Conservation (phyloP, 2,888 invertebrate genomes). For the Melanostoma mellinum region DNA sequence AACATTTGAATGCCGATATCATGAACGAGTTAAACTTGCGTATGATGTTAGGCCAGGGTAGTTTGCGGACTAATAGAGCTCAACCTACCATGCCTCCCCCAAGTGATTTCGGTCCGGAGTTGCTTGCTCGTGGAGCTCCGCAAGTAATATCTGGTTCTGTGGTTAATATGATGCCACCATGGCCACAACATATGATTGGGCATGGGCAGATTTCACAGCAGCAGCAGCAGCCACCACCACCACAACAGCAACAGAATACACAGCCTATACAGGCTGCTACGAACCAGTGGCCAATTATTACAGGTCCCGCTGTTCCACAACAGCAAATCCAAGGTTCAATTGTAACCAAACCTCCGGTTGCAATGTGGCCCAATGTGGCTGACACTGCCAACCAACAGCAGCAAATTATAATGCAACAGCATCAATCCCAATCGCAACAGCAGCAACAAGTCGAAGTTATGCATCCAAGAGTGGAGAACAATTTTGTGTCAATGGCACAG, state of each 20-base stretch:
- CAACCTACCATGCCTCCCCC: slow-evolving; percentile 49
- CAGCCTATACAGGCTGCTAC: slow-evolving; percentile 16
- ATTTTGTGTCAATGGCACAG: slow-evolving; percentile 74
- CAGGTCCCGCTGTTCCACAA: slow-evolving; percentile 35
- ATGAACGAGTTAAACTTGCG: slow-evolving; percentile 78
- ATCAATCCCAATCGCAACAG: slow-evolving; percentile 32
- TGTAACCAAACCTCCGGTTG: slow-evolving; percentile 40
- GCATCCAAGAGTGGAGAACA: slow-evolving; percentile 76
- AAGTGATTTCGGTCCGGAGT: slow-evolving; percentile 75
- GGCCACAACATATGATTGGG: slow-evolving; percentile 75
- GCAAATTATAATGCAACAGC: slow-evolving; percentile 43
- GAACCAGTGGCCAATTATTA: slow-evolving; percentile 60
- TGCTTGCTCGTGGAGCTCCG: slow-evolving; percentile 46
- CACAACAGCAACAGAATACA: slow-evolving; percentile 26
- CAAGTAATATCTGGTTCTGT: slow-evolving; percentile 74
- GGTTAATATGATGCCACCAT: slow-evolving; percentile 75
- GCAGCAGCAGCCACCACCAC: slow-evolving; percentile 14
- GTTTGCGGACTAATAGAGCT: slow-evolving; percentile 43
- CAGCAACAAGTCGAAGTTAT: slow-evolving; percentile 45
- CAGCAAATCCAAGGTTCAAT: slow-evolving; percentile 25
- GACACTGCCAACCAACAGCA: slow-evolving; percentile 44
- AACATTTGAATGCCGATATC: slow-evolving; percentile 75
- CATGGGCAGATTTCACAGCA: slow-evolving; percentile 57
- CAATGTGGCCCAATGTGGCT: slow-evolving; percentile 42
- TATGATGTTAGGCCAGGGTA: slow-evolving; percentile 76